Evolutionary conservation across 2,113 vertebrate species (phyloP).

Genomic region (Leucopsar rothschildi): DNA sequence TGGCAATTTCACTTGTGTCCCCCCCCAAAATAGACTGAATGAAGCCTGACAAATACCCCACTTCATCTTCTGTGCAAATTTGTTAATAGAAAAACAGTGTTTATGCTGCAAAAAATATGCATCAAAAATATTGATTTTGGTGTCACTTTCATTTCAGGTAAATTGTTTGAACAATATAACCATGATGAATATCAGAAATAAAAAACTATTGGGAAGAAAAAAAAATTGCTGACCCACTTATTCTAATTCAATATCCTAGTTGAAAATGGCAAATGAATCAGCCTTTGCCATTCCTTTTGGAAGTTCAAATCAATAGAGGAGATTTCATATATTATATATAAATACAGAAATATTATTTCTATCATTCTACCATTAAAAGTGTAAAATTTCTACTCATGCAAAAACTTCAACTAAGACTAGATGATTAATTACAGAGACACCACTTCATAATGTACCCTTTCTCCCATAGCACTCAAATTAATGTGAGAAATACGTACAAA

Average conservation of each 20-base stretch:
- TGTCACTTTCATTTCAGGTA: conserved; percentile 84
- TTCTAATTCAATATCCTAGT: conserved; percentile 63
- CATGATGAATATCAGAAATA: conserved; percentile 86
- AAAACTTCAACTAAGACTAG: background rate
- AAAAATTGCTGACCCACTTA: conserved; percentile 82
- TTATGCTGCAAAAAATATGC: conserved; percentile 85
- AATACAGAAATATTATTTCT: conserved; percentile 52
- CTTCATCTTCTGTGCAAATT: conserved; percentile 68
- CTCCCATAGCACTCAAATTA: background rate
- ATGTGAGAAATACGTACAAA: background rate
- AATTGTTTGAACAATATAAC: conserved; percentile 84
- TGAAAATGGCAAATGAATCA: conserved; percentile 70
- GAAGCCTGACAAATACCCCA: conserved; percentile 52
- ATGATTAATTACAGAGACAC: background rate
- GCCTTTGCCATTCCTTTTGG: conserved; percentile 68
- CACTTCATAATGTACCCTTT: background rate
- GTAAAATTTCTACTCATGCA: background rate
- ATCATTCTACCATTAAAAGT: background rate
- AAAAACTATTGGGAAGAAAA: conserved; percentile 70
- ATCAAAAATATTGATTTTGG: conserved; percentile 85
- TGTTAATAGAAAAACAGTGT: conserved; percentile 77
- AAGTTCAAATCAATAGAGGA: conserved; percentile 75
- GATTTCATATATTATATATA: conserved; percentile 72
- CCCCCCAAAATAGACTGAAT: conserved; percentile 16
- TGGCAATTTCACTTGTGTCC: conserved; percentile 74